A percentile compares a stretch with the other conserved stretches of the same genome.
Evolutionary conservation across 2,797 vertebrate species (phyloP).

Genomic region (Girardinus metallicus): DNA sequence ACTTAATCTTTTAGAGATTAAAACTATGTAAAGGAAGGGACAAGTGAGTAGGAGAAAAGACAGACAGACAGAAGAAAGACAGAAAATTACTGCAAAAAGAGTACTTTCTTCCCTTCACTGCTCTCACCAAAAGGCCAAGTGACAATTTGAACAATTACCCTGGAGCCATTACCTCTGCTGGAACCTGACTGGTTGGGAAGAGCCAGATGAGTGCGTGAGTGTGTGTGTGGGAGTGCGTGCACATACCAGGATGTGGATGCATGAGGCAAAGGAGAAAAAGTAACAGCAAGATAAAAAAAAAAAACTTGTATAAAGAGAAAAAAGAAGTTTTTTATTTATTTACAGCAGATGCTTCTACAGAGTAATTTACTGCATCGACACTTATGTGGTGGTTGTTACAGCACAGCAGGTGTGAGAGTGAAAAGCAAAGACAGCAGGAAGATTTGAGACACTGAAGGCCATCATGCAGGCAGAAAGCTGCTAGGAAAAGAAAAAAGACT

Average conservation of each 20-base stretch:
- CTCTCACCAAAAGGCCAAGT: slow-evolving; percentile 82
- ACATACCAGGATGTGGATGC: not conserved
- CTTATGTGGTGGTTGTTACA: slow-evolving; percentile 18
- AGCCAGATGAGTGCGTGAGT: slow-evolving; percentile 48
- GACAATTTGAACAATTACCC: slow-evolving; percentile 84
- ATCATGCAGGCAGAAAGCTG: not conserved
- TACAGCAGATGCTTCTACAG: slow-evolving; percentile 17
- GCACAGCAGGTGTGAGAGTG: slow-evolving; percentile 27
- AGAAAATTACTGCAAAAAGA: slow-evolving; percentile 67
- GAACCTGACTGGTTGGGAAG: slow-evolving; percentile 58
- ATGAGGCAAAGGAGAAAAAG: slow-evolving; percentile 9
- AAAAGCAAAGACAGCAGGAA: slow-evolving; percentile 24
- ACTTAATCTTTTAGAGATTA: slow-evolving; percentile 56
- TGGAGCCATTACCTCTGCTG: slow-evolving; percentile 77
- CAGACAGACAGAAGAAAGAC: slow-evolving; percentile 41
- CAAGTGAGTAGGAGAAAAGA: slow-evolving; percentile 40
- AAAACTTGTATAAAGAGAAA: not conserved
- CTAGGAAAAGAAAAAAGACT: not conserved
- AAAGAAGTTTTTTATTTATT: slow-evolving; percentile 25
- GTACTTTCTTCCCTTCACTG: slow-evolving; percentile 65
- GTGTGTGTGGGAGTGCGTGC: not conserved
- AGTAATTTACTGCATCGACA: slow-evolving; percentile 20
- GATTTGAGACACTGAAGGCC: not conserved
- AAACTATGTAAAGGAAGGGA: slow-evolving; percentile 60
- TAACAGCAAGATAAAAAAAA: not conserved